These are phyloP conservation scores for Beroe forskalii DNA, from an alignment of 37 sponge, comb jelly and placozoan species.

Conservation along the genomic window DNA sequence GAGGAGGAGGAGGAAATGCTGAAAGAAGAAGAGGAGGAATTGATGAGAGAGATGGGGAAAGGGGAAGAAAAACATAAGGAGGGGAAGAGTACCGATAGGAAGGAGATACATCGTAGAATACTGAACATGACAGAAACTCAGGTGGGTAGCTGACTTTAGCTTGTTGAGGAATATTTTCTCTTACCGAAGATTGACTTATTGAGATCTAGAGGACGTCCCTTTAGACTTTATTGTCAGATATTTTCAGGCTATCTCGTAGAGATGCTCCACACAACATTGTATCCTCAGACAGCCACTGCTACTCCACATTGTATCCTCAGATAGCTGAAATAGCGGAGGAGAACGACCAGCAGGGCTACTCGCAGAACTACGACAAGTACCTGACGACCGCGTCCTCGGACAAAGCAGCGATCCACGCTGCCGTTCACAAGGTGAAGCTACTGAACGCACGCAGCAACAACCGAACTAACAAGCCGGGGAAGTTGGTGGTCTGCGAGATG, in stretches of 20 bases:
- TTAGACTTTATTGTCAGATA: no score
- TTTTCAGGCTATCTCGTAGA: no score
- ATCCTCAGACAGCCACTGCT: no score
- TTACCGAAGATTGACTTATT: no score
- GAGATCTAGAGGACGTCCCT: no score
- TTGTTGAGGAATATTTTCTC: neutral
- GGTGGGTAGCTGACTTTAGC: no score
- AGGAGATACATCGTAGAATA: neutral
- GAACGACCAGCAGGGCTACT: neutral
- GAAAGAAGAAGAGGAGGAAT: slow-evolving; percentile 13
- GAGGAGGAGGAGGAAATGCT: neutral
- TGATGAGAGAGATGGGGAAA: slow-evolving; percentile 5
- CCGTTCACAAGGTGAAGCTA: neutral
- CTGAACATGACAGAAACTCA: neutral
- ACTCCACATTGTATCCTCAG: neutral
- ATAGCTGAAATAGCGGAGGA: slow-evolving; percentile 23
- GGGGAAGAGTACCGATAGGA: neutral
- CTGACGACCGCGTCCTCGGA: slow-evolving; percentile 14
- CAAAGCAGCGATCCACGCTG: slow-evolving; percentile 5
- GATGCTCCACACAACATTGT: no score
- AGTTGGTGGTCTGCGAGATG: neutral
- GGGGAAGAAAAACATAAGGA: neutral
- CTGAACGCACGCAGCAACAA: neutral
- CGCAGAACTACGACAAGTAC: neutral
- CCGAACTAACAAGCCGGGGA: neutral